These are phyloP conservation scores for Prenolepis imparis DNA, from an alignment of 2,888 invertebrate species.

Conservation along the genomic window DNA sequence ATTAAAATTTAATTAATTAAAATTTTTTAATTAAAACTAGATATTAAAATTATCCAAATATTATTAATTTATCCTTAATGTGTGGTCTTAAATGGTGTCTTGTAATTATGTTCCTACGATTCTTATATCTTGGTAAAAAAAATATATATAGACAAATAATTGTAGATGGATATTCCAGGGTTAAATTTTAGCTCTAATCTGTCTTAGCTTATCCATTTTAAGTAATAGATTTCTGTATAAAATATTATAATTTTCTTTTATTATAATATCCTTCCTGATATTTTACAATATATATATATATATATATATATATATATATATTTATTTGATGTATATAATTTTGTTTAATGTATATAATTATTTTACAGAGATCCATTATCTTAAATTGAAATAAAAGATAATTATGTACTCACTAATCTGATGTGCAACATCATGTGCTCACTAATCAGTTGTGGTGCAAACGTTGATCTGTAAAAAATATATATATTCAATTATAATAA, in stretches of 20 bases:
- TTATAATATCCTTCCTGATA: background rate
- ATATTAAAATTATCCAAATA: too few species aligned
- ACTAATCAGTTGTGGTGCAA: background rate
- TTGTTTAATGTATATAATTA: background rate
- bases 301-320: background rate
- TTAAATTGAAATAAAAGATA: background rate
- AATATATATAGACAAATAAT: background rate
- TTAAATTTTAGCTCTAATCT: background rate
- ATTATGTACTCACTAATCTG: background rate
- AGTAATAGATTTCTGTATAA: background rate
- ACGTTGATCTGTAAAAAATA: conserved; percentile 4
- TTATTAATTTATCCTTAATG: too few species aligned
- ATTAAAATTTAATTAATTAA: too few species aligned
- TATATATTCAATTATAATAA: background rate
- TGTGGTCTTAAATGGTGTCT: too few species aligned
- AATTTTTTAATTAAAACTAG: too few species aligned
- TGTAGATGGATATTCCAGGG: background rate
- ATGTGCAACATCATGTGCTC: background rate
- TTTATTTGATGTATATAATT: background rate
- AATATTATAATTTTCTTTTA: background rate
- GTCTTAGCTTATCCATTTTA: background rate
- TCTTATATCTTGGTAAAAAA: too few species aligned
- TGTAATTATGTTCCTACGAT: too few species aligned
- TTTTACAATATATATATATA: background rate
- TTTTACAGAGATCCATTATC: background rate